Evolutionary conservation across 2,888 invertebrate species (phyloP).

Genomic region (Acanthopleura granulata): DNA sequence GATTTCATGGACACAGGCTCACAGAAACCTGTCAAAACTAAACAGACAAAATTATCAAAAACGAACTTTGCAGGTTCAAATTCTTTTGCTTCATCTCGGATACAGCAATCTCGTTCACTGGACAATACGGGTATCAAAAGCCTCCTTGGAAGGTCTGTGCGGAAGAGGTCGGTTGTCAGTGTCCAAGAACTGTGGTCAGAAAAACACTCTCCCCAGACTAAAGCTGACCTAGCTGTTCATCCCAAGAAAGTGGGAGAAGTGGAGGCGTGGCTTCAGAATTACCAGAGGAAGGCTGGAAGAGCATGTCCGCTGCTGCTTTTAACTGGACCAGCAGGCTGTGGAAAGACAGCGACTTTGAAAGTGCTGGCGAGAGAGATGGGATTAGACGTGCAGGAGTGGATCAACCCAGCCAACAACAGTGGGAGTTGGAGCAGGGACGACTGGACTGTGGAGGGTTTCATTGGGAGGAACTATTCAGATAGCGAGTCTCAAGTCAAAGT

Average conservation of each 20-base stretch:
- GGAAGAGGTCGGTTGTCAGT: slow-evolving; percentile 26
- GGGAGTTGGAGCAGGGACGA: background rate
- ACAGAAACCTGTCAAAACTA: slow-evolving; percentile 24
- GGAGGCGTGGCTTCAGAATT: slow-evolving; percentile 76
- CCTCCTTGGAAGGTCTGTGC: background rate
- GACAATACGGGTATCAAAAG: background rate
- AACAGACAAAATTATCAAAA: slow-evolving; percentile 17
- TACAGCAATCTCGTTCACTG: background rate
- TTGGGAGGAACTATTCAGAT: background rate
- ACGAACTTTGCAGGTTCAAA: background rate
- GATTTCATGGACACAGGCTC: slow-evolving; percentile 22
- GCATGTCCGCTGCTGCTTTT: slow-evolving; percentile 76
- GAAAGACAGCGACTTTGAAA: slow-evolving; percentile 83
- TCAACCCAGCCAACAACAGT: slow-evolving; percentile 75
- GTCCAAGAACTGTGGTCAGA: slow-evolving; percentile 52
- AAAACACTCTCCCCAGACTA: slow-evolving; percentile 48
- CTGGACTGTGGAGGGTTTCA: background rate
- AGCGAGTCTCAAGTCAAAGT: slow-evolving; percentile 75
- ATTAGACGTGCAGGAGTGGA: slow-evolving; percentile 82
- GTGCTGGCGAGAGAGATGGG: slow-evolving; percentile 77
- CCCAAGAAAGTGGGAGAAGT: slow-evolving; percentile 82
- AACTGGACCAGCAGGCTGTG: slow-evolving; percentile 87
- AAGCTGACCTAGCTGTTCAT: slow-evolving; percentile 79
- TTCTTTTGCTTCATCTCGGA: background rate
- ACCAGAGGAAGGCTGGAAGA: background rate